A percentile compares a stretch with the other conserved stretches of the same genome.
phyloP scores from a whole-genome alignment of 2,797 vertebrate species.

The Paedocypris micromegethes region DNA sequence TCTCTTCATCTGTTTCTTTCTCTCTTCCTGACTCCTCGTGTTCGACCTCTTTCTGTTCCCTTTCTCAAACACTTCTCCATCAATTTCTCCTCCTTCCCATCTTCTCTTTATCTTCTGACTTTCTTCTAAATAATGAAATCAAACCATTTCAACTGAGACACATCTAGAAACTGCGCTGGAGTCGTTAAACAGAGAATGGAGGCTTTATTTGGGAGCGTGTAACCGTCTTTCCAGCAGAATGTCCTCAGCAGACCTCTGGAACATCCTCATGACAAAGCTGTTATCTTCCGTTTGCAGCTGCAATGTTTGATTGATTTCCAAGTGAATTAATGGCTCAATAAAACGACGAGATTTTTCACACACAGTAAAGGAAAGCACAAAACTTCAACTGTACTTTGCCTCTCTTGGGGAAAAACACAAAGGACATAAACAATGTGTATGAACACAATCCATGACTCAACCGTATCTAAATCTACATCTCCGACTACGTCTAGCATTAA shows the following conservation, averaged over 20 bases:
- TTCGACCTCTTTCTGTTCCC: no score
- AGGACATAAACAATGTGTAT: not conserved
- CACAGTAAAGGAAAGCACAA: slow-evolving; percentile 45
- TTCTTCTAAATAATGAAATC: not conserved
- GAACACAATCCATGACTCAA: no score
- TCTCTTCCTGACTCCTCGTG: no score
- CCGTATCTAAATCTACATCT: no score
- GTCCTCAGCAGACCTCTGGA: slow-evolving; percentile 57
- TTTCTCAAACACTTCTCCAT: no score
- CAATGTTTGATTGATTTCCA: slow-evolving; percentile 56
- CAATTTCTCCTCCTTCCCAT: no score
- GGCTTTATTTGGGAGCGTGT: slow-evolving; percentile 16
- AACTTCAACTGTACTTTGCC: slow-evolving; percentile 38
- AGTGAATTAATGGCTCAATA: slow-evolving; percentile 61
- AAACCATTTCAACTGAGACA: slow-evolving; percentile 30
- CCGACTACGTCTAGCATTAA: slow-evolving; percentile 58
- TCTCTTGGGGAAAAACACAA: slow-evolving; percentile 54
- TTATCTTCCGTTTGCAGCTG: slow-evolving; percentile 64
- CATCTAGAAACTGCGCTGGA: slow-evolving; percentile 52
- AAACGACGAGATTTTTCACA: slow-evolving; percentile 53
- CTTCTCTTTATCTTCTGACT: no score
- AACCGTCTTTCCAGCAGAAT: slow-evolving; percentile 54
- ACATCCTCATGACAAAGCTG: slow-evolving; percentile 58
- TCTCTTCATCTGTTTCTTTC: no score
- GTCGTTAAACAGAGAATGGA: slow-evolving; percentile 45